Percentiles rank a stretch among this genome's conserved stretches.
These are phyloP conservation scores for Tachyglossus aculeatus DNA, from an alignment of 2,797 vertebrate genomes.

Conservation along the genomic window DNA sequence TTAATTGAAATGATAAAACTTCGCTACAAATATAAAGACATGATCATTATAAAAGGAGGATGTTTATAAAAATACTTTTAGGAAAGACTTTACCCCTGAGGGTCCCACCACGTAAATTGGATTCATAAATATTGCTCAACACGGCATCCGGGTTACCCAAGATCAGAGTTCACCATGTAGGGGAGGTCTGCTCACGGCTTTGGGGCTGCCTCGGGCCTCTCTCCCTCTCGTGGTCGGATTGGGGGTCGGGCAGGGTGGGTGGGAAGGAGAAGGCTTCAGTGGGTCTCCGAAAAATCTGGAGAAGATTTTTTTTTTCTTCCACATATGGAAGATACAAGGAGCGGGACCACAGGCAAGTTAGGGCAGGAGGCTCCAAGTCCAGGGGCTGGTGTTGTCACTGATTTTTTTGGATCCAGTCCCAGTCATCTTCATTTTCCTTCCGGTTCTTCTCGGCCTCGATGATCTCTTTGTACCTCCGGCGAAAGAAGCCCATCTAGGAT, in stretches of 20 bases:
- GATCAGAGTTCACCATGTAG: slow-evolving; percentile 74
- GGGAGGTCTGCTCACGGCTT: slow-evolving; percentile 74
- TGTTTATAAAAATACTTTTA: slow-evolving; percentile 96
- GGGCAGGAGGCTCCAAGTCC: slow-evolving; percentile 64
- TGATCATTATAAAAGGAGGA: slow-evolving; percentile 87
- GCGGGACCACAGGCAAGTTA: slow-evolving; percentile 77
- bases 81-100: slow-evolving; percentile 95
- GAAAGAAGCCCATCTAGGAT: slow-evolving; percentile 97
- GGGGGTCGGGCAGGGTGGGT: no score
- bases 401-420: slow-evolving; percentile 98
- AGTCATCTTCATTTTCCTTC: slow-evolving; percentile 95
- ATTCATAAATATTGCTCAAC: slow-evolving; percentile 83
- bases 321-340: slow-evolving; percentile 98
- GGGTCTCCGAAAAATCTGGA: slow-evolving; percentile 98
- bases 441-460: slow-evolving; percentile 97
- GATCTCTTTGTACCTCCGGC: slow-evolving; percentile 95
- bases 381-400: slow-evolving; percentile 81
- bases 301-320: slow-evolving; percentile 99
- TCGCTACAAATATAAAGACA: slow-evolving; percentile 84
- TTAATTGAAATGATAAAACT: slow-evolving; percentile 84
- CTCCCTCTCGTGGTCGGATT: slow-evolving; percentile 70
- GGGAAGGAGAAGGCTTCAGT: slow-evolving; percentile 78
- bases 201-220: slow-evolving; percentile 74
- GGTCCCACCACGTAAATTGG: slow-evolving; percentile 84
- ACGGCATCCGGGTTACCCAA: slow-evolving; percentile 79